Base-by-base conservation (phyloP, 2,888 invertebrate species). In the Cenopis cana region DNA sequence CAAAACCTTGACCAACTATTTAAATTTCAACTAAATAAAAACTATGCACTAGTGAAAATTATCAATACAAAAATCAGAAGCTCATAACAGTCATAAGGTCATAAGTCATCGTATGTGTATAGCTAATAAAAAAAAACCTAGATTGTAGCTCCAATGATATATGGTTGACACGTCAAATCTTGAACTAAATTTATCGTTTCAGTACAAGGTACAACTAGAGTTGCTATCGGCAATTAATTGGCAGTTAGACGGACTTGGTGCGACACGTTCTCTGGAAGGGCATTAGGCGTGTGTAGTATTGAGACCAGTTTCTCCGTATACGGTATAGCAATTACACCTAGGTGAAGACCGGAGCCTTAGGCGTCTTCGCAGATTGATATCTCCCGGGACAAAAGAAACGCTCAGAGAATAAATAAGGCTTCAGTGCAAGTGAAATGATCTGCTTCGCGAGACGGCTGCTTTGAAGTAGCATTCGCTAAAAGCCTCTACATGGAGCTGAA, bases 341-440 rank as follows among this genome's bases (percentile, higher is more conserved):
- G 84, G 85, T 87, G 87, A 86, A 83, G 85, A 85, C 78, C 78
- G 77, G 76, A 80, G 86, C 87, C 85, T 81, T 82, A 84, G 87
- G 88, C 87, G 85, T 86, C 84, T 80, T 86, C 85, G 84, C 78
- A 89, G 91, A 90, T 92, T 90, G 89, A 90, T 91, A 90, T 90
- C 88, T 87, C 80, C 79, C 81, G 80, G 85, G 83, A 87, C 85
- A 90, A 88, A 87, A 85, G 81, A 83, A 87, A 89, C 88, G 85
- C 80, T 84, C 81, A 82, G 83, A 87, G 90, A 90, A 91, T 91
- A 90, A n/a, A 89, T 89, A 88, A 86, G 82, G 80, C 80, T 75
- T 84, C 83, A 81, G 78, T 81, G 81, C 83, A 87, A 87, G 86
- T 88, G 85, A 89, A 88, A 87, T 86, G 82, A 86, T 86, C 84